A percentile compares a stretch with the other conserved stretches of the same genome.
phyloP scores from a whole-genome alignment of 2,797 vertebrate species.

The Galago senegalensis region DNA sequence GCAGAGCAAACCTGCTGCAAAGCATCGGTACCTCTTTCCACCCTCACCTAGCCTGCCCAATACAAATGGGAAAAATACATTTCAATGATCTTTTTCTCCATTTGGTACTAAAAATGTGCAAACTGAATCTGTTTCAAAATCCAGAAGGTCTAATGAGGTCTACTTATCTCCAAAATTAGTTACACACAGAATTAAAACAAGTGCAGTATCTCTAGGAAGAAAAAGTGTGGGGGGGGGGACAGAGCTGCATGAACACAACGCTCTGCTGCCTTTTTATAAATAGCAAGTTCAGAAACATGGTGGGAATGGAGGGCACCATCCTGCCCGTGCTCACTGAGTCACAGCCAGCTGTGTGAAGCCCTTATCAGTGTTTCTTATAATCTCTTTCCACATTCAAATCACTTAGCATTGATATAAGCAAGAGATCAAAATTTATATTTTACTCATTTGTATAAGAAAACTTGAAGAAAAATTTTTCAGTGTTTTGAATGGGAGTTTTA shows the following conservation, averaged over 20 bases:
- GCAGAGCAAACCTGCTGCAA: neutral
- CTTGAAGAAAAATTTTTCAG: neutral
- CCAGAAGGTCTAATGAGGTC: neutral
- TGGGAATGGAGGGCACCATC: neutral
- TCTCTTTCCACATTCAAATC: conserved; percentile 19
- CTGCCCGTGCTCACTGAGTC: neutral
- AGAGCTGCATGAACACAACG: neutral
- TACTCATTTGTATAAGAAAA: conserved; percentile 19
- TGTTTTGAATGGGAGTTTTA: neutral
- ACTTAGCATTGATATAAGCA: neutral
- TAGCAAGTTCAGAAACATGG: neutral
- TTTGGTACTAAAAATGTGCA: neutral
- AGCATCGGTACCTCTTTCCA: fast-evolving
- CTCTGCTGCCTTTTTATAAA: neutral
- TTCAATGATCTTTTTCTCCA: neutral
- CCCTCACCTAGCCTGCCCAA: neutral
- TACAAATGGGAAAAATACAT: neutral
- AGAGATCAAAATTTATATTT: conserved; percentile 19
- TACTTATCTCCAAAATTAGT: neutral
- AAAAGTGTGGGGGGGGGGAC: neutral
- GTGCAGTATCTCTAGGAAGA: neutral
- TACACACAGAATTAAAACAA: neutral
- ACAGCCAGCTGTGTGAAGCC: fast-evolving
- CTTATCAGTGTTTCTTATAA: neutral
- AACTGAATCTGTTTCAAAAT: neutral